Base-by-base conservation (phyloP, 2,888 invertebrate species). In the Eristalis pertinax region DNA sequence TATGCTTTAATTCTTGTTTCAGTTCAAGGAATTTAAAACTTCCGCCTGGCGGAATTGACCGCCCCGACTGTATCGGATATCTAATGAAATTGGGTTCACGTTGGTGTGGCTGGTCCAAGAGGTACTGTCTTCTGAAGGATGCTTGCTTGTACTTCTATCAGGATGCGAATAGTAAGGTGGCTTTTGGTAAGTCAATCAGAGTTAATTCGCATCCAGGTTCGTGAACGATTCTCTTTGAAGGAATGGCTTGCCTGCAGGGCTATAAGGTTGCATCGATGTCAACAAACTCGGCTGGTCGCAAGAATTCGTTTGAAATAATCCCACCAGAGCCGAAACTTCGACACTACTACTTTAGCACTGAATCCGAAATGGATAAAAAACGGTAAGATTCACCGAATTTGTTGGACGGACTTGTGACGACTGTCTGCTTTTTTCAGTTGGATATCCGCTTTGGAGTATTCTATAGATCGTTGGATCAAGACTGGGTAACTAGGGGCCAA, bases 91-190 rank as follows among this genome's bases (percentile, higher is more conserved):
- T 98, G 89, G 96, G 96, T 70, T 96, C 96, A 83, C 96, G 96
- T 90, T 97, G 97, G 94, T 96, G 97, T 91, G 96, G 97, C 24
- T 99, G 98, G 98, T 96, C 96, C 85, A 96, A 97, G 91, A 95
- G 98, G 73, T 99, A 98, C 94, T 98, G 98, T 94, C 97, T 99
- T 43, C 95, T 99, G 64, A 99, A 98, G 93, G 98, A 98, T 92
- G 99, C 98, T 62, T 98, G 98, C 90, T 95, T 99, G 29, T 99
- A 98, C 94, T 98, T 98, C 93, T 99, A 98, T 93, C 96, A 96
- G 89, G 98, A 98, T 92, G 96, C 96, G 4, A 97, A 96, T 91
- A 96, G 98, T 90, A 97, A 96, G 92, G 96, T 95, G 92, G 98
- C 98, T 89, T 96, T 98, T 93, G 98, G 98, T 97, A 93, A 94